Percentiles rank a stretch among this genome's conserved stretches.
phyloP scores from a whole-genome alignment of 2,113 vertebrate species.

The Noctilio leporinus region DNA sequence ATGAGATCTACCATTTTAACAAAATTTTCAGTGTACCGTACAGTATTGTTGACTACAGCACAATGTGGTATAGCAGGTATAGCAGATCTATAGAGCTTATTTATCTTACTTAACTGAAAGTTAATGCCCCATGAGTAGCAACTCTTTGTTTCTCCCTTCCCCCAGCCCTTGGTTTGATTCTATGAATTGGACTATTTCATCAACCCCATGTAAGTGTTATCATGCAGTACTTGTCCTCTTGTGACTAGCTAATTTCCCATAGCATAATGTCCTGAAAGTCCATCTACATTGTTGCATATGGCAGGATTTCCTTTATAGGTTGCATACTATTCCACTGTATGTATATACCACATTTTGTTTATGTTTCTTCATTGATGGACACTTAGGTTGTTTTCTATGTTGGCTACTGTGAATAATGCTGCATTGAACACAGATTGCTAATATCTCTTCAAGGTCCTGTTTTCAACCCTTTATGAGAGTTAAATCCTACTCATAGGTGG shows the following conservation, averaged over 20 bases:
- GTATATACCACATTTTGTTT: not conserved
- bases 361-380: not conserved
- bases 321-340: not conserved
- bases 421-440: not conserved
- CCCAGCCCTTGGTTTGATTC: not conserved
- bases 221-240: not conserved
- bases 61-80: not conserved
- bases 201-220: not conserved
- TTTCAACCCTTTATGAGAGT: not conserved
- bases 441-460: not conserved
- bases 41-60: not conserved
- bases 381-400: not conserved
- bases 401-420: not conserved
- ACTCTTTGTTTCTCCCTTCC: too few relatives aligned
- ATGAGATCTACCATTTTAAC: not conserved
- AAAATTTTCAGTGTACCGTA: too few relatives aligned
- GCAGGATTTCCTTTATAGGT: not conserved
- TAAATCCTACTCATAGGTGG: not conserved
- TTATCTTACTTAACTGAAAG: not conserved
- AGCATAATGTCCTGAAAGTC: not conserved
- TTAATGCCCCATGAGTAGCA: not conserved
- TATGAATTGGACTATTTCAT: not conserved
- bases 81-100: not conserved
- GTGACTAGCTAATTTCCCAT: not conserved
- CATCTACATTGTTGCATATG: not conserved